Evolutionary conservation across 2,113 vertebrate species (phyloP).

Genomic region (Apodemus speciosus): DNA sequence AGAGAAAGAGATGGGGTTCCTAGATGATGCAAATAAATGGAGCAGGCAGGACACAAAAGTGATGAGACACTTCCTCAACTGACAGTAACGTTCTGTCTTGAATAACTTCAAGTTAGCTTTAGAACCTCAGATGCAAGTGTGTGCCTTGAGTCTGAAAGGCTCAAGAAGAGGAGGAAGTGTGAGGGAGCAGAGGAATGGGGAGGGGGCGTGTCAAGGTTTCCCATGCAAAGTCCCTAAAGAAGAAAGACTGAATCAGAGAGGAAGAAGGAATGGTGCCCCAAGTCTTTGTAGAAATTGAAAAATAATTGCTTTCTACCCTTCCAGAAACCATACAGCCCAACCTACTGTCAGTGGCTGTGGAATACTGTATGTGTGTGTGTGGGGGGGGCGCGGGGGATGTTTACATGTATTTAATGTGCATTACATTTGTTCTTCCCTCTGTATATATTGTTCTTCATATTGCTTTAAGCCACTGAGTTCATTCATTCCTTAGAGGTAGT

Average conservation of each 20-base stretch:
- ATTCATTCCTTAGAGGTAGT: background rate
- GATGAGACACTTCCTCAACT: too few relatives aligned
- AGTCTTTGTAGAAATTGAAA: background rate
- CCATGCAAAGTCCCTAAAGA: background rate
- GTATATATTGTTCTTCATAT: background rate
- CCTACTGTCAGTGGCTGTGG: background rate
- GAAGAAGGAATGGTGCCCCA: too few relatives aligned
- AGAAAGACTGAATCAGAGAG: background rate
- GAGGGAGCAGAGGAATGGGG: background rate
- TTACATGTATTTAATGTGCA: background rate
- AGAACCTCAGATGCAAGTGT: background rate
- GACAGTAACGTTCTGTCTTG: background rate
- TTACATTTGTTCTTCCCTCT: background rate
- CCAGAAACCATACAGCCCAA: background rate
- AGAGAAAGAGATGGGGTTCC: background rate
- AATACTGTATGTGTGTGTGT: background rate
- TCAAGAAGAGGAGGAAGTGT: background rate
- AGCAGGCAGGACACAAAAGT: too few relatives aligned
- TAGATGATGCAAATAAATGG: background rate
- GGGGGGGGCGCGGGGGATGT: rapidly evolving
- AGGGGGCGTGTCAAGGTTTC: background rate
- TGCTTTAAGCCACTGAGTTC: background rate
- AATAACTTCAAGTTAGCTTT: too few relatives aligned
- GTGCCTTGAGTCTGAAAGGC: background rate
- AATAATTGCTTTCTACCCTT: too few relatives aligned